Conservation (phyloP, 37 sponge, comb jelly and placozoan genomes). For the Bolinopsis microptera region DNA sequence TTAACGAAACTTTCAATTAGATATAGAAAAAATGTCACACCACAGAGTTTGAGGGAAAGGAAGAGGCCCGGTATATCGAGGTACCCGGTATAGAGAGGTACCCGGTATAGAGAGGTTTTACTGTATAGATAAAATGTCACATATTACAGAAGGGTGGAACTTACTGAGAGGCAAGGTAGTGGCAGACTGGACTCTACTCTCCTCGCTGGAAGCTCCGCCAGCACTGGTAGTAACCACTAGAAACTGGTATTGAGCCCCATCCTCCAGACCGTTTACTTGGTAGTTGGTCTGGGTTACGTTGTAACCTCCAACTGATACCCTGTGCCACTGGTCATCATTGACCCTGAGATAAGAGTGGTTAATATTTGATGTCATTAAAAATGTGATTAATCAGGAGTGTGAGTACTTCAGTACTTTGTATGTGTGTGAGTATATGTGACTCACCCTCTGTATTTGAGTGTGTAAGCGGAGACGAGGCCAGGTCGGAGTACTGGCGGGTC, state of each 20-base stretch:
- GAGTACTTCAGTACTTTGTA: no score
- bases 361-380: background rate
- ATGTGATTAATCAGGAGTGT: no score
- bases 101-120: no score
- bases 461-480: slow-evolving; percentile 30
- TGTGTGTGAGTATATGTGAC: no score
- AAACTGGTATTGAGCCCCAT: background rate
- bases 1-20: no score
- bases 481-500: slow-evolving; percentile 7
- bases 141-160: no score
- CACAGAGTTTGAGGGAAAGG: no score
- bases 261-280: background rate
- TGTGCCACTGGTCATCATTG: background rate
- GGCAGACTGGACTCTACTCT: background rate
- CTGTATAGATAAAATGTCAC: no score
- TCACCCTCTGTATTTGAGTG: slow-evolving; percentile 26
- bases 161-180: slow-evolving; percentile 43
- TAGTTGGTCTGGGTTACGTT: background rate
- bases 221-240: background rate
- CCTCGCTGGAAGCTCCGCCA: background rate
- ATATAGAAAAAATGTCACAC: no score
- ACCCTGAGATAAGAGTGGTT: background rate
- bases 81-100: no score
- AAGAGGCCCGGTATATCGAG: no score
- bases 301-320: background rate